Evolutionary conservation across 1,140 invertebrate genomes (phyloP), one percentile per base, ranked within the genome.

Genomic region (Cydia splendana): DNA sequence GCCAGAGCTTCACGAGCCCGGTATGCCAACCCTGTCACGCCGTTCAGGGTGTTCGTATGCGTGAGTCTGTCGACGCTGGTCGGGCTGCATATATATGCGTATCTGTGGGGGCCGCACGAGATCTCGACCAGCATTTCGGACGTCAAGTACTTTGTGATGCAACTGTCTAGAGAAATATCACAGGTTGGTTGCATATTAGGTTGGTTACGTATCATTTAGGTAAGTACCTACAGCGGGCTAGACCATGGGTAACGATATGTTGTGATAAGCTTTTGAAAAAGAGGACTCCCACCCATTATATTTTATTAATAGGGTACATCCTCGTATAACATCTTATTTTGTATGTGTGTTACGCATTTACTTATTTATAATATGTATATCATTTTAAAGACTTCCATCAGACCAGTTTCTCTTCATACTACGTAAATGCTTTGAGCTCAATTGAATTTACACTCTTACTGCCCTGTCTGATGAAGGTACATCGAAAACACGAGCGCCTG

Each of bases 61-160:
- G 79, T 85, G 6, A 80, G 84, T 0, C 75, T 93, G 18, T 80
- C 84, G 5, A 15, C 87, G 38, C 76, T 93, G 74, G 74, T 93
- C 3, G 86, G 85, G 0, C 53, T 93, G 13, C 90, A 93, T 42
- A 77, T 87, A 10, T 90, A 91, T 76, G 79, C 84, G 1, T 88
- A 91, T 65, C 80, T 90, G 45, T 85, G 82, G 81, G 87, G 80
- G 4, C 79, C 77, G 12, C 42, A 82, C 15, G 85, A 90, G 5
- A 65, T 88, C 9, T 87, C 91, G 2, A 85, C 87, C n/a, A 87
- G 91, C 65, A 86, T 93, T 75, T 79, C 81, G 3, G 89, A 91
- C 28, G 82, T 91, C 2, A 89, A 91, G 79, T 83, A 89, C 77
- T 82, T 92, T 7, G 85, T 91, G n/a, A 85, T 88, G 82, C 89